phyloP scores from a whole-genome alignment of 1,140 invertebrate genomes.

The Drosophila nasuta region DNA sequence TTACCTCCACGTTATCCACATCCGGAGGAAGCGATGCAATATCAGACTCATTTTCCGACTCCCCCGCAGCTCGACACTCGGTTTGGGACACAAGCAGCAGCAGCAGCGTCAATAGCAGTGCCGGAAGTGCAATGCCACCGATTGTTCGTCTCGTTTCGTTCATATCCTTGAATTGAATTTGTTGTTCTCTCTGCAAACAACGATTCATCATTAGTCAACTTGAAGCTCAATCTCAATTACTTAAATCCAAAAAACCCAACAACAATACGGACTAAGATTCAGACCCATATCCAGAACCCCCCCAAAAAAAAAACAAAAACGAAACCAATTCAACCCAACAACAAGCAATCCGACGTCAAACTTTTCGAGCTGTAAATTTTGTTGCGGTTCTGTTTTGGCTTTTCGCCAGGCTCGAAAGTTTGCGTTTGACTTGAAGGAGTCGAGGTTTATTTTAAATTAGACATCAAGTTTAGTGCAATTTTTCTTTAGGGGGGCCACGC shows the following conservation, averaged over 20 bases:
- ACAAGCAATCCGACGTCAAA: constrained; percentile 32
- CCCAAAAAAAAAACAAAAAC: too few species aligned
- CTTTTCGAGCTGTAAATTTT: constrained; percentile 75
- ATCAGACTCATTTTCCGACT: constrained; percentile 57
- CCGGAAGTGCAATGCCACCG: constrained; percentile 43
- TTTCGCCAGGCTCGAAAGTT: constrained; percentile 40
- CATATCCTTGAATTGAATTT: constrained; percentile 58
- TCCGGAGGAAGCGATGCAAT: constrained; percentile 53
- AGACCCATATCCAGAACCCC: neutral
- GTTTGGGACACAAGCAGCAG: constrained; percentile 41
- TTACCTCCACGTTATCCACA: constrained; percentile 77
- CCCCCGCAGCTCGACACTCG: constrained; percentile 32
- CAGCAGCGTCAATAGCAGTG: constrained; percentile 40
- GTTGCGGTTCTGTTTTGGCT: constrained; percentile 70
- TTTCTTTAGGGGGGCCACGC: constrained; percentile 55
- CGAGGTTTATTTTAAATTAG: constrained; percentile 76
- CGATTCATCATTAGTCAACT: constrained; percentile 55
- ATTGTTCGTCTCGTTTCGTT: constrained; percentile 49
- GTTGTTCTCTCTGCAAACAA: constrained; percentile 26
- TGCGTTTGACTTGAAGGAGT: constrained; percentile 26
- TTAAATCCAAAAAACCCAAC: constrained; percentile 25
- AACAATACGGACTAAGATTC: too few species aligned
- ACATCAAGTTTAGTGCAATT: constrained; percentile 72
- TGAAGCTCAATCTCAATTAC: constrained; percentile 63
- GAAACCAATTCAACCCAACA: neutral